Base-by-base conservation (phyloP, 2,797 vertebrate genomes). In the Rhabdophis nuchalis region DNA sequence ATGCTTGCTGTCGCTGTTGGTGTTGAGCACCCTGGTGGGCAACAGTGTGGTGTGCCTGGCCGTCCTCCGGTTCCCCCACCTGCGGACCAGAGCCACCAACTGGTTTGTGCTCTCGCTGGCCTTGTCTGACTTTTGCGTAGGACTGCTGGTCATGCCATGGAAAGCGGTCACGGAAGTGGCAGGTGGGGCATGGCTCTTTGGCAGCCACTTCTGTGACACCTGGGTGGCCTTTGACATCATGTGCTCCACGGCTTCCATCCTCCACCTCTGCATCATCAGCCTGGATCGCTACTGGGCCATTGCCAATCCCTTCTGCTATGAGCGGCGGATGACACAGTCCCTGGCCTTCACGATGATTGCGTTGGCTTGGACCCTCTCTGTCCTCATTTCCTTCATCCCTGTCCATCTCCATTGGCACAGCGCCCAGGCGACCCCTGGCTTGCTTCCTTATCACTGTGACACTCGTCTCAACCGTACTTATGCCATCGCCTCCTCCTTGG, bases 221-320 rank as follows among this genome's bases (percentile, higher is more conserved):
- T 98, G 98, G 98, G 98, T 98, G 86, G 98, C 98, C 52, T 98
- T 98, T 0, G 98, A 98, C 97, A 98, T 98, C 89, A 98, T 98
- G 98, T 98, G 98, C 95, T 98, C 97, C 93, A 98, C 98, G 0
- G 97, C 98, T 18, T 98, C 98, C 94, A 98, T 98, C 95, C 96
- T 98, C 14, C 98, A 98, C 94, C 96, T 98, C 90, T 98, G 98
- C 95, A 98, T 98, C 92, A 98, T 98, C 95, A 98, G 98, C 89
- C 96, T 98, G 95, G 98, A 98, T 95, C 96, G 98, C 16, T 98
- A 98, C 96, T 98, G 98, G 98, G 98, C 98, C 95, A 98, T 98
- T 0, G 96, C 98, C 87, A 98, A 98, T 92, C 98, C 98, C 12
- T 98, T 98, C 88, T 97, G 96, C 89, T 98, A 98, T 0, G 97